These are phyloP conservation scores for Aproaerema taeniolella DNA, from an alignment of 2,888 invertebrate species.

Conservation along the genomic window DNA sequence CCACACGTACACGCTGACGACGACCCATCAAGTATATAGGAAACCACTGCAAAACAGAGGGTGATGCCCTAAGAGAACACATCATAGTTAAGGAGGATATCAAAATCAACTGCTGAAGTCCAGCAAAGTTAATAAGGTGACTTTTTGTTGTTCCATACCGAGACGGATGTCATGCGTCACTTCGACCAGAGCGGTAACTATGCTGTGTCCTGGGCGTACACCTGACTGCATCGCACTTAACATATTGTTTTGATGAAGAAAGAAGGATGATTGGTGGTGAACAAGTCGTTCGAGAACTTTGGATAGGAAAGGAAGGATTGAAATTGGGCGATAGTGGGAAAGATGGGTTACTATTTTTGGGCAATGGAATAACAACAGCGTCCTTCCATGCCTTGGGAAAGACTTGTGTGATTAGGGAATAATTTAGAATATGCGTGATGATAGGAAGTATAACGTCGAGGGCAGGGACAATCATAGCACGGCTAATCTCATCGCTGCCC, in stretches of 20 bases:
- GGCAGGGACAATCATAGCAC: constrained; percentile 18
- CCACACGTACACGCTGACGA: not conserved
- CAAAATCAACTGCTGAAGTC: constrained; percentile 1
- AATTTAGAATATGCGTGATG: constrained; percentile 16
- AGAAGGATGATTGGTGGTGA: not conserved
- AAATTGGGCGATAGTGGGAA: not conserved
- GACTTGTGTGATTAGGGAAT: constrained; percentile 7
- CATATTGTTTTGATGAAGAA: not conserved
- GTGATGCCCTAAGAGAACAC: not conserved
- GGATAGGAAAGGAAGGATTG: not conserved
- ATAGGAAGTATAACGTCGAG: constrained; percentile 15
- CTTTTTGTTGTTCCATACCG: not conserved
- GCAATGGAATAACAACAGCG: constrained; percentile 15
- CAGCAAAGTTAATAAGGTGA: not conserved
- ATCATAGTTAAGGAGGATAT: not conserved
- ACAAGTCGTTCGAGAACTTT: not conserved
- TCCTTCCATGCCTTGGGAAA: constrained; percentile 15
- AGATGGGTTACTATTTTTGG: constrained; percentile 10
- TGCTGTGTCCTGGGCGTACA: constrained; percentile 2
- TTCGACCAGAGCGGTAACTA: not conserved
- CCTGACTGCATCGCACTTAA: not conserved
- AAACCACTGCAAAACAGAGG: not conserved
- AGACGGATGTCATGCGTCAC: not conserved
- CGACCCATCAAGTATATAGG: not conserved
- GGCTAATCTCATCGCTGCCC: constrained; percentile 17